phyloP scores from a whole-genome alignment of 2,797 vertebrate species.

The Coregonus sp. region DNA sequence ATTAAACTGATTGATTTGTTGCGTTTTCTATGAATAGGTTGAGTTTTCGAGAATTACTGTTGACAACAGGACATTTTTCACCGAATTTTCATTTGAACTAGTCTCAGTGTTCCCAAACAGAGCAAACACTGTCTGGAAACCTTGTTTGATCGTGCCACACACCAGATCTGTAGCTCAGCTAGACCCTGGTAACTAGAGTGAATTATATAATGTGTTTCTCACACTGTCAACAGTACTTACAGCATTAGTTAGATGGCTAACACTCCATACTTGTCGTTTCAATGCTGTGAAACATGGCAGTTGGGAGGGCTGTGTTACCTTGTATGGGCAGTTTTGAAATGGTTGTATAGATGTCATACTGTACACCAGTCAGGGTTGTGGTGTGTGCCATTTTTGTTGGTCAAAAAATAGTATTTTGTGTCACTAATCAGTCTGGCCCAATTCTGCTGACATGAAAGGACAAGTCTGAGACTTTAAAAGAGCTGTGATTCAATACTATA shows the following conservation, averaged over 20 bases:
- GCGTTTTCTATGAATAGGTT: slow-evolving; percentile 1
- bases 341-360: too few relatives aligned
- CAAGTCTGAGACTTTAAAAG: background rate
- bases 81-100: background rate
- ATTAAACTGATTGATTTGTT: background rate
- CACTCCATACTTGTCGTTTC: too few relatives aligned
- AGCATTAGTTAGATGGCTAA: too few relatives aligned
- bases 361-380: too few relatives aligned
- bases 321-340: background rate
- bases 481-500: background rate
- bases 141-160: too few relatives aligned
- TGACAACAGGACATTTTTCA: background rate
- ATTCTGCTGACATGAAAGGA: slow-evolving; percentile 13
- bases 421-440: background rate
- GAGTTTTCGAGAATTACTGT: background rate
- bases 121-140: too few relatives aligned
- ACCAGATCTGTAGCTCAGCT: too few relatives aligned
- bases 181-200: too few relatives aligned
- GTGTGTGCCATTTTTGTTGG: background rate
- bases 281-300: too few relatives aligned
- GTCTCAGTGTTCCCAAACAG: background rate
- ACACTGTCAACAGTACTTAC: too few relatives aligned
- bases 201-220: too few relatives aligned
- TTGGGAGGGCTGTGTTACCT: background rate
- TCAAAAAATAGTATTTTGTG: background rate